Percentiles rank a stretch among this genome's conserved stretches.
Conservation (phyloP, 2,888 invertebrate genomes). For the Pterostichus niger region DNA sequence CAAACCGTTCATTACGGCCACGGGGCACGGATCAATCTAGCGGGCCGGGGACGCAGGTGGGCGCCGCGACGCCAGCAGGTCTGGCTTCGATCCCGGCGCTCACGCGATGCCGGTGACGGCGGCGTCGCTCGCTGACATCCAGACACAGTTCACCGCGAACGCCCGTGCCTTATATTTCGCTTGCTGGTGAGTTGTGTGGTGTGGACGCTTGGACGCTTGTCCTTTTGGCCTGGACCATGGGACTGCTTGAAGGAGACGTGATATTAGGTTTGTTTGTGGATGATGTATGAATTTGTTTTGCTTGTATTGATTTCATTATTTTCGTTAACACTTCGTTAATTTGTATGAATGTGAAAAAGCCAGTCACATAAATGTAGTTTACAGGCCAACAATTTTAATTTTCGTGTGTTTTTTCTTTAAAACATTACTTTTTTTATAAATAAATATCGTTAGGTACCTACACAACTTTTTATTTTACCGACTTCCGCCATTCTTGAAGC, state of each 20-base stretch:
- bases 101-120: conserved; percentile 47
- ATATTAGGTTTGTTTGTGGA: conserved; percentile 53
- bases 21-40: conserved; percentile 44
- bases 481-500: too few species aligned
- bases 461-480: too few species aligned
- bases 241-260: conserved; percentile 58
- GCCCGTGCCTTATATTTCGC: conserved; percentile 24
- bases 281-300: not conserved
- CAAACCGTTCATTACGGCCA: conserved; percentile 53
- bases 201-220: conserved; percentile 8
- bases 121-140: conserved; percentile 24
- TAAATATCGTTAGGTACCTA: too few species aligned
- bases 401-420: too few species aligned
- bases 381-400: too few species aligned
- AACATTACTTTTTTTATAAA: too few species aligned
- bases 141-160: conserved; percentile 27
- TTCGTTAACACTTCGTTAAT: not conserved
- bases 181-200: conserved; percentile 21
- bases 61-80: conserved; percentile 71
- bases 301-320: not conserved
- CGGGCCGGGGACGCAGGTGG: conserved; percentile 51
- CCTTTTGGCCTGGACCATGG: conserved; percentile 41
- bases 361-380: too few species aligned
- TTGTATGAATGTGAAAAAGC: too few species aligned
- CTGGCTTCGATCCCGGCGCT: conserved; percentile 71